phyloP scores from a whole-genome alignment of 2,113 vertebrate species.

The Cyanoramphus novaezelandiae region DNA sequence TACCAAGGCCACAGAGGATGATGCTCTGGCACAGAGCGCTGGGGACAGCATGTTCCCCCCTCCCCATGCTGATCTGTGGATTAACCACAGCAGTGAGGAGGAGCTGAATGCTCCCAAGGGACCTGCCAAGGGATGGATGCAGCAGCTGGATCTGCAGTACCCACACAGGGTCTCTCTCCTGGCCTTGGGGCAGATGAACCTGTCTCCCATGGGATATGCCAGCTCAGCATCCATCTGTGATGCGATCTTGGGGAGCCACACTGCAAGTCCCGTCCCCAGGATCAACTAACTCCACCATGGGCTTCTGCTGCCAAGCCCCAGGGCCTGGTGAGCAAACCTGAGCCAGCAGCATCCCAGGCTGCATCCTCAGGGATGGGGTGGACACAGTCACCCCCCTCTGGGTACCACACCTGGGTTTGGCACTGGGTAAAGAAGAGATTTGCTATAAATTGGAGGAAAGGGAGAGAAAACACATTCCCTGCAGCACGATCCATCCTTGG shows the following conservation, averaged over 20 bases:
- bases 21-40: background rate
- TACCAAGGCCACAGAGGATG: rapidly evolving
- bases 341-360: background rate
- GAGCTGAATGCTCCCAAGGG: background rate
- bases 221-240: rapidly evolving
- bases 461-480: rapidly evolving
- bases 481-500: background rate
- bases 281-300: rapidly evolving
- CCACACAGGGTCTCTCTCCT: background rate
- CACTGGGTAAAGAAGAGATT: background rate
- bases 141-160: rapidly evolving
- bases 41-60: rapidly evolving
- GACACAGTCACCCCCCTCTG: background rate
- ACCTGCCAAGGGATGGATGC: background rate
- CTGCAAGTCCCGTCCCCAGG: background rate
- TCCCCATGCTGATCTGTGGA: rapidly evolving
- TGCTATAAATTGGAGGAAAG: background rate
- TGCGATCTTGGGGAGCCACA: background rate
- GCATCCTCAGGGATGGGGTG: background rate
- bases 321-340: background rate
- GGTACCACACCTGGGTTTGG: background rate
- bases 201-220: rapidly evolving
- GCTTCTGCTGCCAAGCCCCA: background rate
- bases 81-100: rapidly evolving
- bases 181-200: background rate